Conservation (phyloP, 2,113 vertebrate species). For the Peromyscus polionotus region DNA sequence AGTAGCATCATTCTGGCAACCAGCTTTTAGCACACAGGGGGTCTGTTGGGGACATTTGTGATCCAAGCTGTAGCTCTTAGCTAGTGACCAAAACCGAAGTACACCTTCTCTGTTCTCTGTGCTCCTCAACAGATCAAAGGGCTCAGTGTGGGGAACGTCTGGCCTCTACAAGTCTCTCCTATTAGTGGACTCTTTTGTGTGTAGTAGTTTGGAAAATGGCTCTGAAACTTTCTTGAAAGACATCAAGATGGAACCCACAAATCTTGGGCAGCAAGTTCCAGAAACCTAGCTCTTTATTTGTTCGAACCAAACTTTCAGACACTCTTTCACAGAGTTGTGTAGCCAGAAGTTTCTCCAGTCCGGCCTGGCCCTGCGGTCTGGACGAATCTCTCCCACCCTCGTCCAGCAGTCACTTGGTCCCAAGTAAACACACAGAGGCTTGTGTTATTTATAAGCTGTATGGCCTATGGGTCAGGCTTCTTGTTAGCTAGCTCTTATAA, state of each 20-base stretch:
- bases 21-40: not conserved
- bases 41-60: not conserved
- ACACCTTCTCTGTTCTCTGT: not conserved
- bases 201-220: not conserved
- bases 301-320: not conserved
- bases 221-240: not conserved
- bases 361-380: too few species aligned
- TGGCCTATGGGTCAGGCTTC: too few species aligned
- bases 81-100: not conserved
- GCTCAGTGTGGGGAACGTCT: not conserved
- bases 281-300: not conserved
- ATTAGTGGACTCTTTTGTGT: not conserved
- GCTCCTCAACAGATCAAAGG: not conserved
- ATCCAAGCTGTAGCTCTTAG: not conserved
- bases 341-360: too few species aligned
- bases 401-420: too few species aligned
- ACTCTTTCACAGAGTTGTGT: not conserved
- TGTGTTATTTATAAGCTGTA: too few species aligned
- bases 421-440: too few species aligned
- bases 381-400: too few species aligned
- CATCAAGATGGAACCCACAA: not conserved
- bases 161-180: not conserved
- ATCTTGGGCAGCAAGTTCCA: not conserved
- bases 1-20: not conserved
- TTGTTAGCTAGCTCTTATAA: too few species aligned